Evolutionary conservation across 1,140 invertebrate genomes (phyloP).

Genomic region (Ceratina calcarata): DNA sequence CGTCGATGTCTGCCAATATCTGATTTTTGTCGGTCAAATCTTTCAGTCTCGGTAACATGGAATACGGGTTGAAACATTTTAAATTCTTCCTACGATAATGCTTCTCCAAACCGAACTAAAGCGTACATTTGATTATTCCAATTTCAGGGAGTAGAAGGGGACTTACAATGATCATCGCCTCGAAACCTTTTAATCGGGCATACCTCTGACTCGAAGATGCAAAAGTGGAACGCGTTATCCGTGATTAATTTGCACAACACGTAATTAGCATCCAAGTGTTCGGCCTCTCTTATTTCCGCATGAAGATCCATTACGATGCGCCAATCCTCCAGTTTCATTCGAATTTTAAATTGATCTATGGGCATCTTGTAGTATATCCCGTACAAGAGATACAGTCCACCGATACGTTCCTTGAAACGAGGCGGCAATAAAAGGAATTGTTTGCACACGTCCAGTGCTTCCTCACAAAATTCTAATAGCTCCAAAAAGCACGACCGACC

Average conservation of each 20-base stretch:
- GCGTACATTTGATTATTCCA: neutral
- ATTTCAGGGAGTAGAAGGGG: too few species aligned
- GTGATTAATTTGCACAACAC: slow-evolving; percentile 74
- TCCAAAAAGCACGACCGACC: slow-evolving; percentile 65
- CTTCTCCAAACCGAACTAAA: slow-evolving; percentile 73
- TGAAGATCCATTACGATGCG: slow-evolving; percentile 66
- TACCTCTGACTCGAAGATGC: slow-evolving; percentile 73
- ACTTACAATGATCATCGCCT: neutral
- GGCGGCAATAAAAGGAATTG: slow-evolving; percentile 67
- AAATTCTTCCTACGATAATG: slow-evolving; percentile 51
- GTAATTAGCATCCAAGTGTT: slow-evolving; percentile 75
- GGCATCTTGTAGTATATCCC: slow-evolving; percentile 77
- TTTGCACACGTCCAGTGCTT: slow-evolving; percentile 73
- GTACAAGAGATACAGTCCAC: slow-evolving; percentile 75
- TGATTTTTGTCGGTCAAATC: slow-evolving; percentile 56
- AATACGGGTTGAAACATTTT: slow-evolving; percentile 57
- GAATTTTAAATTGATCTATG: slow-evolving; percentile 69
- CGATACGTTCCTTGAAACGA: slow-evolving; percentile 70
- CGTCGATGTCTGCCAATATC: slow-evolving; percentile 57
- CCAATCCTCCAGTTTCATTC: slow-evolving; percentile 72
- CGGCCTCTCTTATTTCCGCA: slow-evolving; percentile 64
- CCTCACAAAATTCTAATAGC: slow-evolving; percentile 75
- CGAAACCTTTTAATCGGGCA: neutral
- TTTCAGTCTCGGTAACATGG: slow-evolving; percentile 62
- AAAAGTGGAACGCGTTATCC: slow-evolving; percentile 71